phyloP scores from a whole-genome alignment of 2,888 invertebrate species.

The Argynnis bischoffii region DNA sequence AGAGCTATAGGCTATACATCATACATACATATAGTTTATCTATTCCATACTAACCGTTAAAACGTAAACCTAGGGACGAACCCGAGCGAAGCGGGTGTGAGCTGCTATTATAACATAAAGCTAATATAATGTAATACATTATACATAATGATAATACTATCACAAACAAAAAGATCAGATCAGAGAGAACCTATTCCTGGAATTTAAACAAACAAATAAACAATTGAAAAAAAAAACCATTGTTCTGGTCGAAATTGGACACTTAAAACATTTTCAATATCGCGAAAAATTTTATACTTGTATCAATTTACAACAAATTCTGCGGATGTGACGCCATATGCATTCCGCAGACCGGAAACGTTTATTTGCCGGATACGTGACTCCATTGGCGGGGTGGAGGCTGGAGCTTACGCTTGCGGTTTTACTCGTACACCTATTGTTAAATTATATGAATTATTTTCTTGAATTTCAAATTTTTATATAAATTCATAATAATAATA shows the following conservation, averaged over 20 bases:
- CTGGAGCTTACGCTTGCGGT: slow-evolving; percentile 23
- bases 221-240: background rate
- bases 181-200: too few relatives aligned
- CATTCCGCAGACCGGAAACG: slow-evolving; percentile 37
- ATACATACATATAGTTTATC: too few relatives aligned
- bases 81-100: too few relatives aligned
- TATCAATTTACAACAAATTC: slow-evolving; percentile 33
- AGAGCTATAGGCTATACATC: too few relatives aligned
- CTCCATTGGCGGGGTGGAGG: slow-evolving; percentile 16
- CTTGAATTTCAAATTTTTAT: slow-evolving; percentile 13
- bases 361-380: slow-evolving; percentile 39
- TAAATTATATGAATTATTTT: slow-evolving; percentile 9
- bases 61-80: too few relatives aligned
- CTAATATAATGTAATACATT: too few relatives aligned
- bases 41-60: too few relatives aligned
- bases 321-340: slow-evolving; percentile 35
- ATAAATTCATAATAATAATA: background rate
- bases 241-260: background rate
- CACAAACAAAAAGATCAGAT: too few relatives aligned
- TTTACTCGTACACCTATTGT: slow-evolving; percentile 8
- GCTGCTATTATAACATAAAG: too few relatives aligned
- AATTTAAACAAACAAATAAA: too few relatives aligned
- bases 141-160: too few relatives aligned
- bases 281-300: slow-evolving; percentile 6
- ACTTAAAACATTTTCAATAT: slow-evolving; percentile 6